Evolutionary conservation across 2,797 vertebrate species (phyloP).

Genomic region (Tachyglossus aculeatus): DNA sequence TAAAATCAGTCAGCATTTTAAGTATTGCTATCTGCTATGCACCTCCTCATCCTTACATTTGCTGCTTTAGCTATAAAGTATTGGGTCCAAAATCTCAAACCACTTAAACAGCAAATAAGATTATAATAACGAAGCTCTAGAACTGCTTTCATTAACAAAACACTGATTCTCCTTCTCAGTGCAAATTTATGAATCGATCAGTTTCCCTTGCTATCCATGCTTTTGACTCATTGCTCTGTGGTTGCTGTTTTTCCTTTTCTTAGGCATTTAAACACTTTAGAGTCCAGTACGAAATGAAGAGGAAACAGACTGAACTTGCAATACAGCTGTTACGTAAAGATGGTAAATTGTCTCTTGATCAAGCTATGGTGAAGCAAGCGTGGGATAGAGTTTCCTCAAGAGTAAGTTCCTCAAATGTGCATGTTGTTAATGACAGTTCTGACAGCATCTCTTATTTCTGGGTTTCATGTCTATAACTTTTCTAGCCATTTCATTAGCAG

Average conservation of each 20-base stretch:
- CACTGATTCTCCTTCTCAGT: background rate
- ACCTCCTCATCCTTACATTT: too few species aligned
- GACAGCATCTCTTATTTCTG: too few species aligned
- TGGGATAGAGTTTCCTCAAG: slow-evolving; percentile 90
- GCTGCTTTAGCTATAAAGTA: too few species aligned
- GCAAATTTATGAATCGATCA: background rate
- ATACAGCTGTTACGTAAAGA: slow-evolving; percentile 90
- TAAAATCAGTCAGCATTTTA: too few species aligned
- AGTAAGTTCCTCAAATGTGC: slow-evolving; percentile 75
- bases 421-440: too few species aligned
- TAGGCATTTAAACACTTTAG: slow-evolving; percentile 89
- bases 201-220: slow-evolving; percentile 17
- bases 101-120: too few species aligned
- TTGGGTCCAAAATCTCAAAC: too few species aligned
- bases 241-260: slow-evolving; percentile 43
- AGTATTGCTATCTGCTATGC: too few species aligned
- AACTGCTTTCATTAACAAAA: background rate
- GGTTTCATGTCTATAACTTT: too few species aligned
- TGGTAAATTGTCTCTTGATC: slow-evolving; percentile 93
- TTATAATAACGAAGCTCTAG: background rate
- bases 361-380: slow-evolving; percentile 93
- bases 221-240: background rate
- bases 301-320: slow-evolving; percentile 83
- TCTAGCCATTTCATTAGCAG: too few species aligned
- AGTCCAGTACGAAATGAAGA: slow-evolving; percentile 88